Percentiles rank a stretch among this genome's conserved stretches.
Evolutionary conservation across 2,888 invertebrate genomes (phyloP).

Genomic region (Elysia crispata): DNA sequence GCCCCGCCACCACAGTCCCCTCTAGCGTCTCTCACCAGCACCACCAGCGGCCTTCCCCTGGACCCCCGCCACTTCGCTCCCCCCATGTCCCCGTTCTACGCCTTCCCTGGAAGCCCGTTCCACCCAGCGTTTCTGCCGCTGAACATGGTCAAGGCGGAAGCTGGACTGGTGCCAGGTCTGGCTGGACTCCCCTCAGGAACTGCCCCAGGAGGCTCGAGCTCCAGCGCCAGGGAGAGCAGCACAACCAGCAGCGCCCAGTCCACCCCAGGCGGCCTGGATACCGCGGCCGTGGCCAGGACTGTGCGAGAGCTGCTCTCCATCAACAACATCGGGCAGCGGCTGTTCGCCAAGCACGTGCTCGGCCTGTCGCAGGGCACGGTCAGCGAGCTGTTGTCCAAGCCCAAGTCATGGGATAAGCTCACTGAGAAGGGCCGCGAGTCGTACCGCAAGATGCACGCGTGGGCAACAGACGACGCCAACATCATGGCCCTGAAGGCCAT

Average conservation of each 20-base stretch:
- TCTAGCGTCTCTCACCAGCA: slow-evolving; percentile 39
- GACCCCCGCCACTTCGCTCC: slow-evolving; percentile 50
- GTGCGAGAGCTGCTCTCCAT: slow-evolving; percentile 95
- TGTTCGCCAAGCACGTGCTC: slow-evolving; percentile 98
- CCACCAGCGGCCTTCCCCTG: slow-evolving; percentile 16
- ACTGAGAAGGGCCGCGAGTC: slow-evolving; percentile 99
- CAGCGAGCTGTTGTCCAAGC: slow-evolving; percentile 97
- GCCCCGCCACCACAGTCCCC: slow-evolving; percentile 49
- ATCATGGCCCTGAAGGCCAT: slow-evolving; percentile 97
- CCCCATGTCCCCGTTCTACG: slow-evolving; percentile 52
- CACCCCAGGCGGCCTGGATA: slow-evolving; percentile 87
- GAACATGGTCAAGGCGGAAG: slow-evolving; percentile 56
- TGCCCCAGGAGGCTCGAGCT: too few species aligned
- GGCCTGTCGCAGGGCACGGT: slow-evolving; percentile 97
- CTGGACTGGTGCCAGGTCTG: neutral
- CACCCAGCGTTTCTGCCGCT: slow-evolving; percentile 55
- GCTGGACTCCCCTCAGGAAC: too few species aligned
- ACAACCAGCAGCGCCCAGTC: neutral
- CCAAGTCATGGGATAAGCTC: slow-evolving; percentile 99
- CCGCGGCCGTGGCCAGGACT: slow-evolving; percentile 92
- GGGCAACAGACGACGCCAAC: slow-evolving; percentile 98
- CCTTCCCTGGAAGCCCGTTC: slow-evolving; percentile 45
- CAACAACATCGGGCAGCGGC: slow-evolving; percentile 98
- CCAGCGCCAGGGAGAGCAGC: too few species aligned
- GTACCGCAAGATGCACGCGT: slow-evolving; percentile 99